Evolutionary conservation across 2,113 vertebrate species (phyloP), one percentile per base, ranked within the genome.

Genomic region (Periophthalmus modestus): DNA sequence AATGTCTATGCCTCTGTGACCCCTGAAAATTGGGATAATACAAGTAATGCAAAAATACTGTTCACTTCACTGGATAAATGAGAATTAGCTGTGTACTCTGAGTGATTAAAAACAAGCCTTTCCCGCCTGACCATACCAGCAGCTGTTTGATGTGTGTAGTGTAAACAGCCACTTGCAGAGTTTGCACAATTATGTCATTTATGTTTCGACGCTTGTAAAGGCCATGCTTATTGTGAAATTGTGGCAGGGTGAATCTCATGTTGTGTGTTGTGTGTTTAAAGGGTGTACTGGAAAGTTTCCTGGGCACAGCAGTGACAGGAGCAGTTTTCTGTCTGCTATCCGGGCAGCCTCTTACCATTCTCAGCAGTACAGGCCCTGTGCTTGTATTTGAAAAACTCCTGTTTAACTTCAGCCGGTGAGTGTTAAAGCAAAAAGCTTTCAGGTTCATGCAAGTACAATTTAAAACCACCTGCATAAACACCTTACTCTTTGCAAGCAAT

Each of bases 281-380:
- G 98, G 98, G 98, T 0, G 98, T 99, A 86, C 59, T 99, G 94
- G 98, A 99, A 90, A 99, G 98, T 77, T 99, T 99, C 82, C 88
- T 99, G 86, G 98, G 98, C 24, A 99, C 98, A 0, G 98, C 98
- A 0, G 91, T 99, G 82, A 89, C 95, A 0, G 98, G 98, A 5
- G 90, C 94, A 0, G 66, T 99, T 47, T 99, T 98, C 83, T 99
- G 98, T 88, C 92, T 99, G 89, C 90, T 98, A 50, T 93, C 95
- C 6, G 98, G 98, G 12, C 98, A 99, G 58, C 98, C 98, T 0
- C 95, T 99, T 72, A 99, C 95, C 5, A 98, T 99, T 69, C 87
- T 99, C 82, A 99, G 98, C 93, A 99, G 97, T 89, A 99, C 98
- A 0, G 98, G 98, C 7, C 98, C 98, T 0, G 97, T 99, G 61